Base-by-base conservation (phyloP, 2,113 vertebrate genomes). In the Agelaius phoeniceus region DNA sequence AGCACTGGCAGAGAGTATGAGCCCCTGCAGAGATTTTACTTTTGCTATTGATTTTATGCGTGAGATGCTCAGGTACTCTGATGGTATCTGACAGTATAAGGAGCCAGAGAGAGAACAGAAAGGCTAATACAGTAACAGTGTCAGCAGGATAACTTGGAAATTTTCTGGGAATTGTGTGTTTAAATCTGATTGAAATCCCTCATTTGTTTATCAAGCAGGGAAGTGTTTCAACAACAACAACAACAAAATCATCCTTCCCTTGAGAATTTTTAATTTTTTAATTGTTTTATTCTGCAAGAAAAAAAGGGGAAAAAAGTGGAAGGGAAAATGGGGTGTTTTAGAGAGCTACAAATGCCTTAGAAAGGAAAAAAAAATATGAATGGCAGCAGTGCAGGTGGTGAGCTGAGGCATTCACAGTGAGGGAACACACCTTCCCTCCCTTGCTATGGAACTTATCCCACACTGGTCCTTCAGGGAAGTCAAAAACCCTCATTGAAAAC, bases 11-110 rank as follows among this genome's bases (percentile, higher is more conserved):
- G 93, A 84, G 83, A 86, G 63, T 59, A 85, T 21, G 90, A 96
- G 77, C 59, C 79, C 92, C 91, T 84, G 89, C 19, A 82, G 95
- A 94, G 95, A 94, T 93, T 96, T 93, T 89, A 95, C 89, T 93
- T 95, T 91, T 96, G 94, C 80, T 91, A 87, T 93, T 91, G 95
- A 87, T 95, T 94, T 97, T 95, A 93, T 94, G 93, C 43, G 41
- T 89, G 96, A 95, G 84, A 76, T 78, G 94, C 44, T 93, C 23
- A 89, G 93, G 80, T 84, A 75, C 61, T 84, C 74, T 96, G 84
- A 96, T 91, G 62, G 87, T 14, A 91, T 49, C 73, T 95, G 95
- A 94, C 91, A 95, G 91, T 79, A 9, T 44, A 82, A 93, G 81
- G 57, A 87, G 66, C 62, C 84, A 91, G 91, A 89, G 93, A 97